phyloP scores from a whole-genome alignment of 2,113 vertebrate genomes.

The Coptodon rendalli region DNA sequence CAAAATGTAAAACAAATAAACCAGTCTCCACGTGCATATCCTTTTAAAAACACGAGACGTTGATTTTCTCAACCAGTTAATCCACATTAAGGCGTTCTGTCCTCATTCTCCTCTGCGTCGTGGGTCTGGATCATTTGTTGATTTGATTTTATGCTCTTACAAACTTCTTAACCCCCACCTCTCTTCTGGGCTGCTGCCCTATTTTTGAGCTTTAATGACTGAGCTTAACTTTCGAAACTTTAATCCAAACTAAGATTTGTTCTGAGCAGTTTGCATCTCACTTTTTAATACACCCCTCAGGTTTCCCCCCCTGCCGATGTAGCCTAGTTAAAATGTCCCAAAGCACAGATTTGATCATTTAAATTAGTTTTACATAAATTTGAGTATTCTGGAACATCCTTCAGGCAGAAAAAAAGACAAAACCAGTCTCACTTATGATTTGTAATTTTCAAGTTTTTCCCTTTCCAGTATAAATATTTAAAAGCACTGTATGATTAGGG shows the following conservation, averaged over 20 bases:
- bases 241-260: background rate
- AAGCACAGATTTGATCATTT: background rate
- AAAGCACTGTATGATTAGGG: background rate
- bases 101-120: background rate
- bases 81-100: background rate
- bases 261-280: background rate
- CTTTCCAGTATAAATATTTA: background rate
- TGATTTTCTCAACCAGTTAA: background rate
- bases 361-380: background rate
- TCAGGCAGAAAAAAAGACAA: background rate
- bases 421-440: background rate
- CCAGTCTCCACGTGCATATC: background rate
- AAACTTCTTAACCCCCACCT: background rate
- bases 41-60: background rate
- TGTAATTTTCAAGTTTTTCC: background rate
- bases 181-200: background rate
- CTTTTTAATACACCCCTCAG: background rate
- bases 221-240: background rate
- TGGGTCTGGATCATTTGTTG: background rate
- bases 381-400: background rate
- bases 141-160: background rate
- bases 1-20: background rate
- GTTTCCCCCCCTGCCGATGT: rapidly evolving
- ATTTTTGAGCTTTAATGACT: background rate
- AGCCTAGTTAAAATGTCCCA: background rate